Evolutionary conservation across 2,797 vertebrate species (phyloP).

Genomic region (Danio aesculapii): DNA sequence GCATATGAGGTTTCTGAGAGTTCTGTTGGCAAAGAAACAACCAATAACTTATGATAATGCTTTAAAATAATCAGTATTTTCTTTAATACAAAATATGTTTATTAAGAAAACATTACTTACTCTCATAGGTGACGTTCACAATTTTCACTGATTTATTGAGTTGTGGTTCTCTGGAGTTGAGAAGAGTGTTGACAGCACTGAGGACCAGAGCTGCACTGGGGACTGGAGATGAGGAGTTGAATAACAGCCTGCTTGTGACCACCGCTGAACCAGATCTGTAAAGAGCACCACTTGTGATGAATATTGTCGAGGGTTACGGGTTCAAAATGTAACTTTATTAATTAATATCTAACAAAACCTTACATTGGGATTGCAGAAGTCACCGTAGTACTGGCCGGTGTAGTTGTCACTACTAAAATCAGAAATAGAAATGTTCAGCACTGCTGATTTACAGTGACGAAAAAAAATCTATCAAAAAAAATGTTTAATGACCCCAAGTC

Average conservation of each 20-base stretch:
- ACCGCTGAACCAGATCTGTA: slow-evolving; percentile 14
- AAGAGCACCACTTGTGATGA: no score
- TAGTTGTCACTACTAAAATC: not conserved
- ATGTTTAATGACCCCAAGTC: no score
- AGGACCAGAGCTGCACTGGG: slow-evolving; percentile 9
- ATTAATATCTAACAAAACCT: not conserved
- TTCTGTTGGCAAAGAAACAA: no score
- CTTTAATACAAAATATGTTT: no score
- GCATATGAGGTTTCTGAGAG: no score
- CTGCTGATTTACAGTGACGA: no score
- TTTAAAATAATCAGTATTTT: no score
- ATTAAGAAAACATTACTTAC: not conserved
- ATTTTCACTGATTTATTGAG: slow-evolving; percentile 11
- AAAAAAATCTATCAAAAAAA: no score
- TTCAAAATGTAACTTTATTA: not conserved
- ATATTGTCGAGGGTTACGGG: not conserved
- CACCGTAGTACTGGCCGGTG: not conserved
- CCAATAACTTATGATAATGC: no score
- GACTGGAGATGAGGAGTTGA: slow-evolving; percentile 5
- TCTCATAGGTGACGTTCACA: slow-evolving; percentile 13
- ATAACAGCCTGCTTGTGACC: not conserved
- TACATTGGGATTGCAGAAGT: not conserved
- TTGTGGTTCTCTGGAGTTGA: not conserved
- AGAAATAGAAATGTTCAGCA: no score
- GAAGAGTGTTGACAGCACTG: not conserved